These are phyloP conservation scores for Nemotelus pantherinus DNA, from an alignment of 2,888 invertebrate species.

Conservation along the genomic window DNA sequence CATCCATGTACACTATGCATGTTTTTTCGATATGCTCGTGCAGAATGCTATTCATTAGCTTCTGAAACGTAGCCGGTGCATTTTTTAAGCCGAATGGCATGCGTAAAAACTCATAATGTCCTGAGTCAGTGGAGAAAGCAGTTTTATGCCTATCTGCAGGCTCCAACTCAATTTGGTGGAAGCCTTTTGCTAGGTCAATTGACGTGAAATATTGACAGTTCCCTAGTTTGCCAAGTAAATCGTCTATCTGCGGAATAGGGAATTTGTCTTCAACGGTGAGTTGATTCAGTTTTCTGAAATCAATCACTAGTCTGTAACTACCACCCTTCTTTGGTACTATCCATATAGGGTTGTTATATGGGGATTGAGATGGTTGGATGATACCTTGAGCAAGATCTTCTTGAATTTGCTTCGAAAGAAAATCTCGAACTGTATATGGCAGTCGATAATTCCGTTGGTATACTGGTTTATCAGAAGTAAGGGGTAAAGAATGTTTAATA, in stretches of 20 bases:
- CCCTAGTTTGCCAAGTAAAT: background rate
- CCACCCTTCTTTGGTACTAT: conserved; percentile 14
- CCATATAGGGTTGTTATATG: conserved; percentile 1
- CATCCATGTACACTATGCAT: too few species aligned
- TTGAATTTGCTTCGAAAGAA: conserved; percentile 19
- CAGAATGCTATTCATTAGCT: too few species aligned
- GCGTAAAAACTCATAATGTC: conserved; percentile 53
- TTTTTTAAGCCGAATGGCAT: conserved; percentile 49
- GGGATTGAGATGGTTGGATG: conserved; percentile 5
- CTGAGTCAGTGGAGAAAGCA: conserved; percentile 5
- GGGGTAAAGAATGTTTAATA: background rate
- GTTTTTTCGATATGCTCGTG: too few species aligned
- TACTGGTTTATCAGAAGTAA: background rate
- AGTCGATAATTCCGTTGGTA: conserved; percentile 3
- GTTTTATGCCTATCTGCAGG: conserved; percentile 9
- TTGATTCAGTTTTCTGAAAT: conserved; percentile 1
- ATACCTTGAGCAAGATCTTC: conserved; percentile 5
- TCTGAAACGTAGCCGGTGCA: conserved; percentile 12
- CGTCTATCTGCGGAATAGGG: background rate
- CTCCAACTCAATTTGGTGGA: conserved; percentile 50
- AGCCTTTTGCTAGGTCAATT: conserved; percentile 5
- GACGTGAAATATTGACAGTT: conserved; percentile 18
- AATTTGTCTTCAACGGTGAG: conserved; percentile 7
- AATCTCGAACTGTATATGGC: background rate
- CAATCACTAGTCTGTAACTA: conserved; percentile 1